Evolutionary conservation across 2,888 invertebrate species (phyloP), one percentile per base, ranked within the genome.

Genomic region (Sesamia inferens): DNA sequence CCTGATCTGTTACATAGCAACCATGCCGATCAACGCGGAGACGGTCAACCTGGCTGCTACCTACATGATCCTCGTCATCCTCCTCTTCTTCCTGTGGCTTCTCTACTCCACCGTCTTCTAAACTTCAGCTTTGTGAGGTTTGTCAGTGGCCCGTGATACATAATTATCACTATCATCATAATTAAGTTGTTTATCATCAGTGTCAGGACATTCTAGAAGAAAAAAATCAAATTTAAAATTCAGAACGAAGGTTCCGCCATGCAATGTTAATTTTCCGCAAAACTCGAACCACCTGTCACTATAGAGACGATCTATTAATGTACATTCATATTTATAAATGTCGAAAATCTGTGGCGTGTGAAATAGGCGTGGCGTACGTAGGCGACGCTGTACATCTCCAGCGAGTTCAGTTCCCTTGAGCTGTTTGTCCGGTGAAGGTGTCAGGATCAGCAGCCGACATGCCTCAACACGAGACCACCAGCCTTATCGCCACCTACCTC

Each of bases 11-110:
- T 87, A 81, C 79, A 79, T 82, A 81, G 91, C 91, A 89, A 90
- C 86, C 93, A 96, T 96, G 96, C 93, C 95, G 88, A 93, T 95
- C 91, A 96, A 96, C 94, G 96, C 96, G 51, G 97, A 97, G 93
- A 97, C 97, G 62, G 96, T 96, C 70, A 97, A 97, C 92, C 95
- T 98, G 85, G 96, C 97, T 69, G 97, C 97, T 87, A 98, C 98
- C 71, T 98, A 97, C 90, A 95, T 97, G 92, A 97, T 98, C 91
- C 96, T 98, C 71, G 97, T 97, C 78, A 93, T 97, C 78, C 94
- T 98, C 57, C 94, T 98, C 55, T 96, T 97, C 90, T 96, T 97
- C 87, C 95, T 98, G 59, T 98, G 97, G 97, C 93, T 97, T 31
- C 93, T 98, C 57, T 98, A 98, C 91, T 97, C 97, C 19, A 96